phyloP scores from a whole-genome alignment of 2,113 vertebrate genomes.

The Todiramphus saurophagus region DNA sequence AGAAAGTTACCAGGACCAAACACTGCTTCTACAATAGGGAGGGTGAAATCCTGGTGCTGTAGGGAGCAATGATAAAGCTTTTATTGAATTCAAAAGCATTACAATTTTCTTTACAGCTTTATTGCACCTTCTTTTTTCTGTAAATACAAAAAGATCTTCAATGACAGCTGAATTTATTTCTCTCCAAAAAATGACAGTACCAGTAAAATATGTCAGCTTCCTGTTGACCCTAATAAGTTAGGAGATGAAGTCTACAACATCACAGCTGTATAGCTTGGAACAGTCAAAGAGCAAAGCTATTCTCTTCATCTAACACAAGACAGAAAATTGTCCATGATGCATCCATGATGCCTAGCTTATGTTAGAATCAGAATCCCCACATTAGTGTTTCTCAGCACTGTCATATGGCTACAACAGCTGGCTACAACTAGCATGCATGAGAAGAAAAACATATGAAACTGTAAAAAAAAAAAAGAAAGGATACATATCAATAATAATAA shows the following conservation, averaged over 20 bases:
- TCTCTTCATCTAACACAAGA: neutral
- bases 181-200: neutral
- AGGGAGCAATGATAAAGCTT: neutral
- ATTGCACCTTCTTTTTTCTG: neutral
- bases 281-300: neutral
- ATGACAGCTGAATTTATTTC: neutral
- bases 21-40: neutral
- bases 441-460: neutral
- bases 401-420: neutral
- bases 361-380: neutral
- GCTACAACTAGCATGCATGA: neutral
- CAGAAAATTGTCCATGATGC: neutral
- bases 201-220: neutral
- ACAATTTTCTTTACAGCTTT: neutral
- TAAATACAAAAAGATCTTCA: neutral
- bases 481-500: accelerated
- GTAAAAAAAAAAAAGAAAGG: neutral
- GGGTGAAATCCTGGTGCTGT: neutral
- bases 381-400: neutral
- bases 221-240: neutral
- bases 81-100: neutral
- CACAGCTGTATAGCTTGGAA: neutral
- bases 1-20: neutral
- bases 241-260: neutral
- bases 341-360: neutral